Conservation (phyloP, 2,888 invertebrate species). For the Mamestra brassicae region DNA sequence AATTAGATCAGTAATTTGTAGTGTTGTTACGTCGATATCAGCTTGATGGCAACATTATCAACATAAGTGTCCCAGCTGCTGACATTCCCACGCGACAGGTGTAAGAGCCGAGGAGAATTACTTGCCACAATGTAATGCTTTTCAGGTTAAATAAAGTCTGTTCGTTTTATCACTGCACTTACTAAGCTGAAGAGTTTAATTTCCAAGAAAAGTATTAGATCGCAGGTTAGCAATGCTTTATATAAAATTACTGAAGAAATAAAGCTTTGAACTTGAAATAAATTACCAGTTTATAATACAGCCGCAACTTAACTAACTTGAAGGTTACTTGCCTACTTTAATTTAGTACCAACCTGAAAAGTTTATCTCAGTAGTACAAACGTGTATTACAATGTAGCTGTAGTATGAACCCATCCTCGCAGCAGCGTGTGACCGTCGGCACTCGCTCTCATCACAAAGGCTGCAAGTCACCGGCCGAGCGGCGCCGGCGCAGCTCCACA, state of each 20-base stretch:
- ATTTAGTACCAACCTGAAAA: conserved; percentile 1
- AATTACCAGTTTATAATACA: not conserved
- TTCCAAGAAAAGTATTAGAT: not conserved
- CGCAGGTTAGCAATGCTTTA: not conserved
- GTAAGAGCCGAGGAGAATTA: conserved; percentile 34
- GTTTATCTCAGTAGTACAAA: not conserved
- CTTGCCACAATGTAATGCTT: conserved; percentile 24
- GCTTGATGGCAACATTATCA: conserved; percentile 23
- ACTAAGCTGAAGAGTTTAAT: conserved; percentile 1
- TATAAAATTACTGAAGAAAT: conserved; percentile 1
- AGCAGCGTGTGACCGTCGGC: conserved; percentile 74
- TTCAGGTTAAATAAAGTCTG: conserved; percentile 26
- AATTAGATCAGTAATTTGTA: conserved; percentile 50
- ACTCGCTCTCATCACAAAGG: conserved; percentile 61
- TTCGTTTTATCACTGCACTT: conserved; percentile 16
- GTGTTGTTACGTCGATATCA: conserved; percentile 41
- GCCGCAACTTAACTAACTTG: too few species aligned
- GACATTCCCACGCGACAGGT: conserved; percentile 53
- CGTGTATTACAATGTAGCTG: not conserved
- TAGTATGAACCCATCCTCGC: not conserved
- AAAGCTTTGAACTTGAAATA: not conserved
- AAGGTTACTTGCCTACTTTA: not conserved
- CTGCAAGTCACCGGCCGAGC: conserved; percentile 87
- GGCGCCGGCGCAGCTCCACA: conserved; percentile 79
- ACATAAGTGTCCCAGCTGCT: conserved; percentile 40